phyloP scores from a whole-genome alignment of 2,888 invertebrate genomes.

The Philaethria dido region DNA sequence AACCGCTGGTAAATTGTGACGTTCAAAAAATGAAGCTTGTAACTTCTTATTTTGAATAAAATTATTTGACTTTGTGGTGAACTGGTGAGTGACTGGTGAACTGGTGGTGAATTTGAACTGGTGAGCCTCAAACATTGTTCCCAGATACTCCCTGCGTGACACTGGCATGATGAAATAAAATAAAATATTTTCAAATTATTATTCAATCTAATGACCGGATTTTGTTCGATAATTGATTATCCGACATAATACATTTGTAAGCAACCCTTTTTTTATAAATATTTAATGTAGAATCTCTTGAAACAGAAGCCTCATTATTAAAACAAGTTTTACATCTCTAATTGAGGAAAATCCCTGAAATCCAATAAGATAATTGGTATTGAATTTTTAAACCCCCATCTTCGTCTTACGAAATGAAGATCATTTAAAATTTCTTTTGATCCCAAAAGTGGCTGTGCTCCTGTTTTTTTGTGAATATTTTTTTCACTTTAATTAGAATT shows the following conservation, averaged over 20 bases:
- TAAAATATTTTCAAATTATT: no score
- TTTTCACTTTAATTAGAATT: not conserved
- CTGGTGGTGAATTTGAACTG: no score
- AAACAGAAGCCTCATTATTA: constrained; percentile 20
- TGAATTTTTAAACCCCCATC: constrained; percentile 26
- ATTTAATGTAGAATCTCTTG: not conserved
- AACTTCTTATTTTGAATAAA: no score
- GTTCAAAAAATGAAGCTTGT: no score
- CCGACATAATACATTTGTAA: not conserved
- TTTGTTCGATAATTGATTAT: not conserved
- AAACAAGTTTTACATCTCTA: constrained; percentile 28
- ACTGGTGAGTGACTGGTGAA: no score
- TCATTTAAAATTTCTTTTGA: constrained; percentile 27
- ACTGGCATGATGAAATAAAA: no score
- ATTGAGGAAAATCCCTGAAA: constrained; percentile 34
- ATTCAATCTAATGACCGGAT: not conserved
- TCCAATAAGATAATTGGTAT: constrained; percentile 27
- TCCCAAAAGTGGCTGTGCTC: not conserved
- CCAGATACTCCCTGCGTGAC: no score
- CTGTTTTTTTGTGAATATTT: constrained; percentile 4
- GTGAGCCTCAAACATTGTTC: no score
- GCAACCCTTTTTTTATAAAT: constrained; percentile 1
- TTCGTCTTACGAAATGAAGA: constrained; percentile 25
- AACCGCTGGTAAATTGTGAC: no score
- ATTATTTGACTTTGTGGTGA: no score